These are phyloP conservation scores for Mechanitis messenoides DNA, from an alignment of 2,888 invertebrate genomes.

Conservation along the genomic window DNA sequence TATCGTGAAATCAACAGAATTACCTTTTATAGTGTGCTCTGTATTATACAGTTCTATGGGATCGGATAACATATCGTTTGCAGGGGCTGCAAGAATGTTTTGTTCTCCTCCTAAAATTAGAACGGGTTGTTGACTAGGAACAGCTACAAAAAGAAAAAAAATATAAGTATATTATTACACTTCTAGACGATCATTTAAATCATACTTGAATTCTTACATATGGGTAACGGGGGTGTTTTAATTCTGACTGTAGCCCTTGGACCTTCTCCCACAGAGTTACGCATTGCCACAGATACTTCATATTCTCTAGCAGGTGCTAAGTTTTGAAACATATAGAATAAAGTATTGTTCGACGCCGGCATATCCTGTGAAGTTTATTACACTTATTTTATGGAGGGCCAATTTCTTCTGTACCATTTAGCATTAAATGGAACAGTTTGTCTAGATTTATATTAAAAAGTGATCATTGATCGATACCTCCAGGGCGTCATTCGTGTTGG, in stretches of 20 bases:
- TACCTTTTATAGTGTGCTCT: conserved; percentile 65
- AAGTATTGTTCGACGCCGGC: conserved; percentile 80
- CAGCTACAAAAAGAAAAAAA: conserved; percentile 62
- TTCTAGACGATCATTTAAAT: not conserved
- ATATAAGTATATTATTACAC: not conserved
- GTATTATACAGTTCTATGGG: conserved; percentile 80
- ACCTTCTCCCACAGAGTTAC: conserved; percentile 87
- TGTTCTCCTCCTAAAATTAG: conserved; percentile 83
- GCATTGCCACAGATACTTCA: conserved; percentile 86
- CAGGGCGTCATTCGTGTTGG: conserved; percentile 77
- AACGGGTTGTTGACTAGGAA: conserved; percentile 81
- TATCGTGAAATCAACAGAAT: too few species aligned
- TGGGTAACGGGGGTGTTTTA: conserved; percentile 80
- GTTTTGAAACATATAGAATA: conserved; percentile 87
- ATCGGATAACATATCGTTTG: conserved; percentile 81
- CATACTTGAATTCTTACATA: conserved; percentile 64
- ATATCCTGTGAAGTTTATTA: conserved; percentile 77
- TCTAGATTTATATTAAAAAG: not conserved
- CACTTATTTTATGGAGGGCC: too few species aligned
- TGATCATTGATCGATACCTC: conserved; percentile 71
- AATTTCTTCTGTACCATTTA: too few species aligned
- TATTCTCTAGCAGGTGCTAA: conserved; percentile 84
- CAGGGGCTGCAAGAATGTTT: conserved; percentile 80
- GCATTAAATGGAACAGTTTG: too few species aligned
- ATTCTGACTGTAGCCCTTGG: conserved; percentile 80